Conservation (phyloP, 1,140 invertebrate species). For the Drosophila persimilis region DNA sequence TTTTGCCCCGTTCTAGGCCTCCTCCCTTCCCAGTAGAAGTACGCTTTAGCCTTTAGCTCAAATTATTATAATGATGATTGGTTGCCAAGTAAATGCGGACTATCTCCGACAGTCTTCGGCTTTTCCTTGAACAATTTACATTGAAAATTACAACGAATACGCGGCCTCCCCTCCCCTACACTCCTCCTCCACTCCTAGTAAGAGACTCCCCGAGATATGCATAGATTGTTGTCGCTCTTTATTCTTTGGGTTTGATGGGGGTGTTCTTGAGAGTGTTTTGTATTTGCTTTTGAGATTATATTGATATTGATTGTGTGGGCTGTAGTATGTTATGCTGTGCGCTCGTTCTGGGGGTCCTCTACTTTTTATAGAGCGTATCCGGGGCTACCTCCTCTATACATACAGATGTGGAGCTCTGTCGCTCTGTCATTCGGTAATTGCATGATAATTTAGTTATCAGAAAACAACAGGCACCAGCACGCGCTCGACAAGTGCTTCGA, state of each 20-base stretch:
- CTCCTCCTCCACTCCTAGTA: too few relatives aligned
- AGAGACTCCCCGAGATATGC: background rate
- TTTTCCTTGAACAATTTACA: too few relatives aligned
- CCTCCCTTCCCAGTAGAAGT: too few relatives aligned
- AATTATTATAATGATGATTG: too few relatives aligned
- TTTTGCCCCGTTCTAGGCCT: too few relatives aligned
- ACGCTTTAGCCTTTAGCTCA: too few relatives aligned
- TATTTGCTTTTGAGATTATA: constrained; percentile 16
- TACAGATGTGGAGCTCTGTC: constrained; percentile 12
- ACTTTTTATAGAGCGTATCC: background rate
- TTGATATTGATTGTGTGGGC: constrained; percentile 27
- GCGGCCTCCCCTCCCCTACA: too few relatives aligned
- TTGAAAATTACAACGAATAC: too few relatives aligned
- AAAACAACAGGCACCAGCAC: constrained; percentile 58
- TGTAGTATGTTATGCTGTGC: constrained; percentile 1
- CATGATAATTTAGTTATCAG: constrained; percentile 75
- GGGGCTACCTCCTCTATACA: background rate
- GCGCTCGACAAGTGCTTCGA: constrained; percentile 50
- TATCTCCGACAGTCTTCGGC: too few relatives aligned
- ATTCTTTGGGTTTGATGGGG: constrained; percentile 12
- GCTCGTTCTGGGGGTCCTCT: constrained; percentile 14
- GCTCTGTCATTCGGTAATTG: constrained; percentile 68
- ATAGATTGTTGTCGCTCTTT: constrained; percentile 10
- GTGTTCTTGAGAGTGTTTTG: background rate
- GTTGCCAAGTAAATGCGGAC: too few relatives aligned